These are phyloP conservation scores for Tragelaphus imberbis DNA, from an alignment of 2,113 vertebrate genomes.

Conservation along the genomic window DNA sequence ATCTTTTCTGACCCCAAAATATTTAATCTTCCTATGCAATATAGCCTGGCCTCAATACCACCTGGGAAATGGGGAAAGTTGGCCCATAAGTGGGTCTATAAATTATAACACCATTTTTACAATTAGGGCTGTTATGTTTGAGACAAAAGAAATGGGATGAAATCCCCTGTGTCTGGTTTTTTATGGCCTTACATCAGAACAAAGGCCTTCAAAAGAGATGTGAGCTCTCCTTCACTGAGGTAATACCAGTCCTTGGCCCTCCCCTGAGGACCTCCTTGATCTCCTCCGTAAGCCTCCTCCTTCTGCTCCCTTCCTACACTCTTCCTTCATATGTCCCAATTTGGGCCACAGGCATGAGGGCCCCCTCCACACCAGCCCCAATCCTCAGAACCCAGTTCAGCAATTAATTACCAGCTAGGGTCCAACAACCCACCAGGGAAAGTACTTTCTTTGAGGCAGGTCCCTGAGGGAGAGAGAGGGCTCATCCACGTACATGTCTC, in stretches of 20 bases:
- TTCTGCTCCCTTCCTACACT: background rate
- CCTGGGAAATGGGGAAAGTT: background rate
- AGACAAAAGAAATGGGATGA: background rate
- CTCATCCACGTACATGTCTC: background rate
- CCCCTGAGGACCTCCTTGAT: background rate
- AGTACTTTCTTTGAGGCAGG: background rate
- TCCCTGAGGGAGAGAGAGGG: background rate
- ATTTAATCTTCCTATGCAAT: background rate
- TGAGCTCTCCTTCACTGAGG: background rate
- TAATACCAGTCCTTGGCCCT: background rate
- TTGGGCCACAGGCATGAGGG: background rate
- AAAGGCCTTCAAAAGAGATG: background rate
- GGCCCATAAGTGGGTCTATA: background rate
- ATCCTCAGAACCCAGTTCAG: background rate
- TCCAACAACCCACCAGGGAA: background rate
- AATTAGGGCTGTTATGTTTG: background rate
- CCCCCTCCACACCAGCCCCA: background rate
- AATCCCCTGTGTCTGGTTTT: background rate
- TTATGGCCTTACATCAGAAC: background rate
- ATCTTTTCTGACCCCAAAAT: background rate
- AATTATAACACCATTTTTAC: background rate
- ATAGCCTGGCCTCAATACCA: background rate
- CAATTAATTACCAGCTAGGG: background rate
- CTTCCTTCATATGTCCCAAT: background rate
- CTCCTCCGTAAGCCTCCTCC: background rate